Evolutionary conservation across 2,113 vertebrate species (phyloP).

Genomic region (Nycticryphes semicollaris): DNA sequence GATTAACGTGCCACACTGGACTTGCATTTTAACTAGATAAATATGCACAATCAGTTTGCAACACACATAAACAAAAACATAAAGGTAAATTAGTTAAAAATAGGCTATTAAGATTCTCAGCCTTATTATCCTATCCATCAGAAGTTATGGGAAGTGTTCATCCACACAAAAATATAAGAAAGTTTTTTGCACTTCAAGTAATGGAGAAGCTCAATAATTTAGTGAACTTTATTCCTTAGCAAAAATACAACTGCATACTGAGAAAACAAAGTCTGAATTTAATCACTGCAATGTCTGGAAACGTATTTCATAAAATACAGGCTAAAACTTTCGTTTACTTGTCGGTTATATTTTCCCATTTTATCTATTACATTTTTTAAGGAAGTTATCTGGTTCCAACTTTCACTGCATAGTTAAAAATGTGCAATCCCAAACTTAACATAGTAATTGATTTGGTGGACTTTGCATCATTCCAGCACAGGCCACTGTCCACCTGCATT

Average conservation of each 20-base stretch:
- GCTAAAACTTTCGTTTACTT: not conserved
- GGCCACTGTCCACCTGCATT: slow-evolving; percentile 66
- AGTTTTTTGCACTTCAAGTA: not conserved
- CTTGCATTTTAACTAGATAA: not conserved
- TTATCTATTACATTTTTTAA: not conserved
- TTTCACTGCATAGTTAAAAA: not conserved
- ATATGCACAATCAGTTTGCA: not conserved
- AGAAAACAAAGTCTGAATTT: not conserved
- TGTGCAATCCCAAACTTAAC: not conserved
- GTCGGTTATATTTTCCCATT: not conserved
- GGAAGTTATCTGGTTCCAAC: not conserved
- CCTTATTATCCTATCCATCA: not conserved
- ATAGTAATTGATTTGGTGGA: slow-evolving; percentile 22
- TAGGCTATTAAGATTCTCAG: not conserved
- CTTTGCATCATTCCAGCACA: not conserved
- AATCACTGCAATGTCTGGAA: not conserved
- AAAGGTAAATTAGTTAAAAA: not conserved
- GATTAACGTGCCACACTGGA: not conserved
- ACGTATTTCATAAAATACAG: not conserved
- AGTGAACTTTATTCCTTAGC: not conserved
- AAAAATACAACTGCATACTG: not conserved
- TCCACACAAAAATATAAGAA: not conserved
- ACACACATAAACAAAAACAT: not conserved
- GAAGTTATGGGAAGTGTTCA: not conserved
- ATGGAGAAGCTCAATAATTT: not conserved